Percentiles rank a stretch among this genome's conserved stretches.
Conservation (phyloP, 2,888 invertebrate genomes). For the Anthrax anthrax region DNA sequence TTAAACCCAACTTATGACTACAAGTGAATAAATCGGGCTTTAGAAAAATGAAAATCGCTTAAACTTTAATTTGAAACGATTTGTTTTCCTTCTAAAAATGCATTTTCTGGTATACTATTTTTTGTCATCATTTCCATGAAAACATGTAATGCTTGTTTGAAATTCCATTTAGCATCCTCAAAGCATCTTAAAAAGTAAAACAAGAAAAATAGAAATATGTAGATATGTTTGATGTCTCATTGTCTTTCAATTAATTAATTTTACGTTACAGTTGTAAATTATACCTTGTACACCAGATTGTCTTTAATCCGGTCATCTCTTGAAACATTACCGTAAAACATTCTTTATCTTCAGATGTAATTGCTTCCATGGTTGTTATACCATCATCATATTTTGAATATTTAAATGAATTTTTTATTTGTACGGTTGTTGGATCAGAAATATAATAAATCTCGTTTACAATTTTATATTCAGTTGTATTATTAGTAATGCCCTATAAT, state of each 20-base stretch:
- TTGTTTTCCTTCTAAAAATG: slow-evolving; percentile 1
- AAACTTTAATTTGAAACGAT: not conserved
- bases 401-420: slow-evolving; percentile 9
- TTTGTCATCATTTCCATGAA: slow-evolving; percentile 4
- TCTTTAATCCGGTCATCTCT: slow-evolving; percentile 8
- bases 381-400: not conserved
- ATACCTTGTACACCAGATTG: slow-evolving; percentile 11
- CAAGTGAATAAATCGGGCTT: too few species aligned
- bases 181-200: slow-evolving; percentile 6
- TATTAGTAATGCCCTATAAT: slow-evolving; percentile 9
- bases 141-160: slow-evolving; percentile 6
- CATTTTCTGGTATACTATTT: slow-evolving; percentile 6
- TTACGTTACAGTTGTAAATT: not conserved
- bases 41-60: too few species aligned
- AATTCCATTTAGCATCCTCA: slow-evolving; percentile 10
- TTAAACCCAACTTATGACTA: too few species aligned
- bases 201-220: not conserved
- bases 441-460: slow-evolving; percentile 9
- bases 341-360: slow-evolving; percentile 10
- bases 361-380: not conserved
- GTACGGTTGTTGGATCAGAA: slow-evolving; percentile 6
- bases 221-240: not conserved
- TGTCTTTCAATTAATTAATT: not conserved
- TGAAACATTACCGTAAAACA: slow-evolving; percentile 10
- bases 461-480: slow-evolving; percentile 11